phyloP scores from a whole-genome alignment of 2,113 vertebrate genomes.

The Isurus oxyrinchus region DNA sequence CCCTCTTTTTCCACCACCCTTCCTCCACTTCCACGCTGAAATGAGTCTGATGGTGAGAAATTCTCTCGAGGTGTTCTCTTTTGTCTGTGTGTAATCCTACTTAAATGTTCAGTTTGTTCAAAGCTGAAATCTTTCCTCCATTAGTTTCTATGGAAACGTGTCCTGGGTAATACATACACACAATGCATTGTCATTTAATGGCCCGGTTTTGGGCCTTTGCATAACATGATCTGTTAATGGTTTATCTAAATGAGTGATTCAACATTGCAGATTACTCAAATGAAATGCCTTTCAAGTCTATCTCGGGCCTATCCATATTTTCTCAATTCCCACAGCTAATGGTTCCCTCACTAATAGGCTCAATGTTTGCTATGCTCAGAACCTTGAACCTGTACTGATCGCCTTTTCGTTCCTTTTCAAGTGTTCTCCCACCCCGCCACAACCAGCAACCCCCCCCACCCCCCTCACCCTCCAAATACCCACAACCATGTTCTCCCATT shows the following conservation, averaged over 20 bases:
- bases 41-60: background rate
- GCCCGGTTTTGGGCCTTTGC: background rate
- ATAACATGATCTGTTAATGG: background rate
- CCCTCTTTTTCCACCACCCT: background rate
- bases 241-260: background rate
- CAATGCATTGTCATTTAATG: background rate
- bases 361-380: background rate
- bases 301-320: background rate
- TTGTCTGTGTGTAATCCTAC: background rate
- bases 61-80: background rate
- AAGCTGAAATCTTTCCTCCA: background rate
- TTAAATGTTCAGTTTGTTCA: background rate
- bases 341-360: background rate
- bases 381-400: background rate
- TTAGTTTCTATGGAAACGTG: conserved; percentile 28
- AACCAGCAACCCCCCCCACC: too few species aligned
- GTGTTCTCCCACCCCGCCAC: too few species aligned
- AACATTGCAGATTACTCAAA: background rate
- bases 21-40: background rate
- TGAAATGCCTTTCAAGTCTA: background rate
- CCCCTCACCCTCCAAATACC: background rate
- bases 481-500: background rate
- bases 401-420: background rate
- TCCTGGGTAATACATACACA: background rate
- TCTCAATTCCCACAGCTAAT: background rate